Evolutionary conservation across 2,888 invertebrate genomes (phyloP).

Genomic region (Quadriops clusia): DNA sequence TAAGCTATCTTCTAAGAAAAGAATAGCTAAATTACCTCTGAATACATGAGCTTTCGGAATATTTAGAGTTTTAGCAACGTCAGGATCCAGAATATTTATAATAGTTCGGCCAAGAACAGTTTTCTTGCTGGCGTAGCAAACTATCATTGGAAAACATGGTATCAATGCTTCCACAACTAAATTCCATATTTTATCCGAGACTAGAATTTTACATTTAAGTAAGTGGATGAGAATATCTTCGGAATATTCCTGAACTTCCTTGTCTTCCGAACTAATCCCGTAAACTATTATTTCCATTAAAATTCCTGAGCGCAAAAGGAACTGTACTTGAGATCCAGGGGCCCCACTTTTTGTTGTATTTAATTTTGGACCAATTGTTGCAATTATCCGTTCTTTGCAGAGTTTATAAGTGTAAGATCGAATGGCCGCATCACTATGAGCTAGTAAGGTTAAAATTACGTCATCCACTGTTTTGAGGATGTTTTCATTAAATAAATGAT

Average conservation of each 20-base stretch:
- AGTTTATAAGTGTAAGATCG: slow-evolving; percentile 43
- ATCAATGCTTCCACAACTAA: slow-evolving; percentile 45
- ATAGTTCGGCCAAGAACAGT: slow-evolving; percentile 46
- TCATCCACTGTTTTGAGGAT: slow-evolving; percentile 8
- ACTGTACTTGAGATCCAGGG: slow-evolving; percentile 39
- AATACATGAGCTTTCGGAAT: slow-evolving; percentile 43
- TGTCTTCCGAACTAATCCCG: slow-evolving; percentile 41
- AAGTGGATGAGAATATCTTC: slow-evolving; percentile 51
- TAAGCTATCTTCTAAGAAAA: slow-evolving; percentile 34
- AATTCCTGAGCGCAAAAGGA: slow-evolving; percentile 46
- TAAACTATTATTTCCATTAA: slow-evolving; percentile 53
- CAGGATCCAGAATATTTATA: slow-evolving; percentile 51
- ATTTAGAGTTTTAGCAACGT: slow-evolving; percentile 47
- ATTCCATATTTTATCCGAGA: slow-evolving; percentile 51
- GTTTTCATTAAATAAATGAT: slow-evolving; percentile 18
- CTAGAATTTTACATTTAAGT: slow-evolving; percentile 50
- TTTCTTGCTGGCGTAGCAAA: slow-evolving; percentile 44
- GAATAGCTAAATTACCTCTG: slow-evolving; percentile 39
- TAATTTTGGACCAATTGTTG: slow-evolving; percentile 42
- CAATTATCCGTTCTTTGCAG: slow-evolving; percentile 42
- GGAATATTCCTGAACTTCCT: slow-evolving; percentile 39
- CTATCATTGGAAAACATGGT: slow-evolving; percentile 48
- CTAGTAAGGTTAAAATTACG: slow-evolving; percentile 38
- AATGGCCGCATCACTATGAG: slow-evolving; percentile 44
- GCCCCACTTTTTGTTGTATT: slow-evolving; percentile 24